These are phyloP conservation scores for Micromesistius poutassou DNA, from an alignment of 2,797 vertebrate genomes.

Conservation along the genomic window DNA sequence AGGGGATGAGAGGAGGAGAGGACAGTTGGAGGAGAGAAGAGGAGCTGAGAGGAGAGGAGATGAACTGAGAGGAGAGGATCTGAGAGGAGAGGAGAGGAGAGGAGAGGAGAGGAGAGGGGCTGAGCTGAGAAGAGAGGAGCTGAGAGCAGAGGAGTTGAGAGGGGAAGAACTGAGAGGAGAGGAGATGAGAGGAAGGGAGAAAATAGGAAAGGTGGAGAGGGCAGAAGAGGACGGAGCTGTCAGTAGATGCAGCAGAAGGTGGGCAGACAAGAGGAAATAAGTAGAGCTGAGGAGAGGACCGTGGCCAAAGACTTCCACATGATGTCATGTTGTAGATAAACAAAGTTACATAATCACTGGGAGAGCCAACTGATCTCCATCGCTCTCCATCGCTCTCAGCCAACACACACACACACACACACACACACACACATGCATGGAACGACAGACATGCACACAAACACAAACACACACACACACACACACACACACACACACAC, in stretches of 20 bases:
- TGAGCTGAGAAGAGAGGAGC: not conserved
- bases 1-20: no score
- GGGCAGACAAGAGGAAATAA: not conserved
- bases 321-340: constrained; percentile 43
- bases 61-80: not conserved
- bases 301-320: constrained; percentile 47
- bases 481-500: no score
- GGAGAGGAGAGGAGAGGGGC: not conserved
- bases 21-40: not conserved
- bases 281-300: constrained; percentile 14
- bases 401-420: not conserved
- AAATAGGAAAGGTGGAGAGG: not conserved
- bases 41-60: not conserved
- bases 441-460: no score
- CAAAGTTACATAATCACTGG: constrained; percentile 46
- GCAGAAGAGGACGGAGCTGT: not conserved
- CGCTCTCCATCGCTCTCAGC: no score
- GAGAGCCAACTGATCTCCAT: constrained; percentile 42
- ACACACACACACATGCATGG: no score
- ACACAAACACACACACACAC: no score
- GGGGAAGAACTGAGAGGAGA: not conserved
- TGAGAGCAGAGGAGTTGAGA: not conserved
- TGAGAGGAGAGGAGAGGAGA: not conserved
- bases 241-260: not conserved
- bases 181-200: not conserved